Base-by-base conservation (phyloP, 2,797 vertebrate genomes). In the Melanotaenia maccullochi region DNA sequence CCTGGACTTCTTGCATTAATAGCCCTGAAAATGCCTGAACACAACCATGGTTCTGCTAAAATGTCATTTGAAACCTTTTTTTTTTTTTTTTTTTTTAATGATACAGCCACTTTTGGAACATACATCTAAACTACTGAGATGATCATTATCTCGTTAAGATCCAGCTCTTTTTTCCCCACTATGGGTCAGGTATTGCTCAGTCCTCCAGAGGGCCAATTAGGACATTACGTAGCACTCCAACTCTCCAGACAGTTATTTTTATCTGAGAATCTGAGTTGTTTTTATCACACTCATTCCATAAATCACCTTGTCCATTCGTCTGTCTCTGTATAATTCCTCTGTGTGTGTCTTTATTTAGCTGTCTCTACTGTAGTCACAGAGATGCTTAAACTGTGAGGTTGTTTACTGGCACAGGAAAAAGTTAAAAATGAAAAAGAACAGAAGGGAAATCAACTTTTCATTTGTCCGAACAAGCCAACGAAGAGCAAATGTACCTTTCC, bases 151-250 rank as follows among this genome's bases (percentile, higher is more conserved):
- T 77, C 72, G 74, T 86, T 84, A 87, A 55, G 65, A 84, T 79
- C 77, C 58, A n/a, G 47, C 22, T 24, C 38, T 58, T 60, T 68
- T 47, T 40, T 13, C 57, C 42, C 35, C 42, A n/a, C 73, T 57
- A 3, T 66, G 70, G 82, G 82, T 87, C 81, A 84, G 83, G 56
- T 81, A 70, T 78, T 60, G 76, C 68, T 75, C 75, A 76, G 82
- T 77, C 71, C 90, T 85, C 88, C 59, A 60, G 88, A 86, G 87
- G 82, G 55, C 90, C 87, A 92, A 93, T 92, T 90, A 93, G 81
- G 76, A 87, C 81, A 84, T 90, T 81, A 87, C 52, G 20, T 76
- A 79, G 73, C 75, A 38, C 76, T 83, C 58, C 42, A 18, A 70
- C 51, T 73, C 82, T 78, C 74, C 73, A 83, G 84, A 61, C 74